Evolutionary conservation across 2,113 vertebrate genomes (phyloP), one percentile per base, ranked within the genome.

Genomic region (Lutjanus erythropterus): DNA sequence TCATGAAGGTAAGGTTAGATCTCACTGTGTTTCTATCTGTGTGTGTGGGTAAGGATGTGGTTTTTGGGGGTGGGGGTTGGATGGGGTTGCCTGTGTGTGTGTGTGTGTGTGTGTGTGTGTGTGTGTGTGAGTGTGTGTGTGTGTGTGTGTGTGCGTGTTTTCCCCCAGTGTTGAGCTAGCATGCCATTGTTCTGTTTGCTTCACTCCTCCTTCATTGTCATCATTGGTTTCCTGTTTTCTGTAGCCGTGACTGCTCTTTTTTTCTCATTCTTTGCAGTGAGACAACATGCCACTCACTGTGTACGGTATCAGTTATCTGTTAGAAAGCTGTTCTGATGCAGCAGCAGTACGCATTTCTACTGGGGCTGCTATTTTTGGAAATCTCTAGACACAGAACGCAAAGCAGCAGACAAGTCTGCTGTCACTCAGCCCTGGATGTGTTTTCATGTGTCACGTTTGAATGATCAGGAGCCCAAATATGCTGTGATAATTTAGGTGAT

Each of bases 1-100:
- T 99, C 95, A 96, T 98, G 94, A 99, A 99, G 98, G 98, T 99
- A 99, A 99, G 98, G 95, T 94, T 97, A 96, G 96, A 94, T 70
- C 78, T 73, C 64, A 71, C 41, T 75, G 27, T 89, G 71, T 88
- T 59, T 84, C 49, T 91, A 0, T 81, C 27, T 92, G 86, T 88
- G 84, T 94, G 3, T 58, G 39, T 21, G 41, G 92, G 89, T 93
- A 66, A 84, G 74, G 78, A 91, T 86, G 74, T 84, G 75, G 70
- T 71, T n/a, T 44, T 42, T 27, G 21, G 21, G 27, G 27, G 49
- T 27, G 35, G 41, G 27, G 27, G 53, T 80, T 81, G 74, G 49
- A 84, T 73, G 66, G 89, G 81, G 82, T 87, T 85, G 73, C 58
- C 42, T 79, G 3, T 65, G 49, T 44, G 66, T 58, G 83, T 77